Base-by-base conservation (phyloP, 2,113 vertebrate species). In the Saguinus imperator region DNA sequence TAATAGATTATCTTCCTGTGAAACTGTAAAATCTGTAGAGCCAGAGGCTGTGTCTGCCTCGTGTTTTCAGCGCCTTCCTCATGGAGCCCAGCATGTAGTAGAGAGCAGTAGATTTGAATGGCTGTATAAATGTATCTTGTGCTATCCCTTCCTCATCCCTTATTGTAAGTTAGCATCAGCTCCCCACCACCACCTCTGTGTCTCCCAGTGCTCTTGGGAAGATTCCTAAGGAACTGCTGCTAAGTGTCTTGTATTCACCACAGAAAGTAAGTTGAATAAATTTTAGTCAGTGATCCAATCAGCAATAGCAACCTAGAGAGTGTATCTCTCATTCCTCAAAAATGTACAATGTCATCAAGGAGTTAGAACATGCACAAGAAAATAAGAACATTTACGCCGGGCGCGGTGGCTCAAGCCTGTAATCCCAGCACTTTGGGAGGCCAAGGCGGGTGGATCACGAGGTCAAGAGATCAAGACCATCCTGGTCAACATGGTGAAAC, bases 61-160 rank as follows among this genome's bases (percentile, higher is more conserved):
- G 6, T 68, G 32, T 68, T 35, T 11, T 35, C 20, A 2, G 25
- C 0, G 1, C 32, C 90, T 14, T 9, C 9, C 0, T 45, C 29
- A 0, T 5, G 45, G 48, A 29, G 14, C n/a, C 35, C 1, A 12
- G 80, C 50, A 29, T 0, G 1, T 0, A 3, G 29, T 14, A 8
- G 52, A 73, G 32, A 55, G 18, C 6, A 16, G 37, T 55, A 14
- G 16, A 29, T 12, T 5, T 81, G 55, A 72, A 25, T 9, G 27
- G 79, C 64, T 52, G 27, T 58, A 6, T 5, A 57, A 5, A 23
- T 4, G 64, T 58, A 32, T 8, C 9, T 40, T 3, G 10, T 2
- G 1, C 13, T 35, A 3, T 20, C 11, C 45, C 23, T 8, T 45
- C 45, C n/a, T 6, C 16, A 1, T 6, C 27, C 37, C 12, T 76